phyloP scores from a whole-genome alignment of 2,888 invertebrate species.

The Cephus runcator region DNA sequence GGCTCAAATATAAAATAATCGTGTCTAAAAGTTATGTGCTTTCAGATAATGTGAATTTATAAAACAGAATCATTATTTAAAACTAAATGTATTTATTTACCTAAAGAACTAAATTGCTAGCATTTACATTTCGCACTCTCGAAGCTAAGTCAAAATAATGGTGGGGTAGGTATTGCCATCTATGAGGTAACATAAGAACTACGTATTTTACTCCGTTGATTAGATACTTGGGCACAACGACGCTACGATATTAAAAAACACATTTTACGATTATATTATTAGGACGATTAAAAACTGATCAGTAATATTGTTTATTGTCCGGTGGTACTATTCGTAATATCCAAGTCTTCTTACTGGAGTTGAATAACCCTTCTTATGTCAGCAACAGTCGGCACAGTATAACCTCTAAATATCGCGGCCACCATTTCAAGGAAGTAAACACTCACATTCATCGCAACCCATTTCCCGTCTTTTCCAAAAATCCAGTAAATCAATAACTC shows the following conservation, averaged over 20 bases:
- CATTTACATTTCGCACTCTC: neutral
- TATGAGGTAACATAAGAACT: neutral
- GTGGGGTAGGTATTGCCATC: neutral
- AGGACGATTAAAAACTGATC: too few relatives aligned
- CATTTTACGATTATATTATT: too few relatives aligned
- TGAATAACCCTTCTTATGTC: neutral
- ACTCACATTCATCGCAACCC: neutral
- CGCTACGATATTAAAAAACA: neutral
- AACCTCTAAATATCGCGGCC: conserved; percentile 45
- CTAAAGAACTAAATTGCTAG: neutral
- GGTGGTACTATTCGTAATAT: too few relatives aligned
- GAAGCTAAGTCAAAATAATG: neutral
- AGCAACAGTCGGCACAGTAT: conserved; percentile 33
- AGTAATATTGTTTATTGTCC: too few relatives aligned
- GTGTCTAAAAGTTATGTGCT: neutral
- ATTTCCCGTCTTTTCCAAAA: neutral
- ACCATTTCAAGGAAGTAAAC: conserved; percentile 18
- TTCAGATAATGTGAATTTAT: neutral
- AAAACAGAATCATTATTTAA: neutral
- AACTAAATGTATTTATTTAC: neutral
- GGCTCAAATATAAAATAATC: neutral
- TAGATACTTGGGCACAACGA: neutral
- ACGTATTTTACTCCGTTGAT: neutral
- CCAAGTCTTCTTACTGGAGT: too few relatives aligned
- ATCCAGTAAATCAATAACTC: conserved; percentile 26